phyloP scores from a whole-genome alignment of 2,888 invertebrate species.

The Rhaphigaster nebulosa region DNA sequence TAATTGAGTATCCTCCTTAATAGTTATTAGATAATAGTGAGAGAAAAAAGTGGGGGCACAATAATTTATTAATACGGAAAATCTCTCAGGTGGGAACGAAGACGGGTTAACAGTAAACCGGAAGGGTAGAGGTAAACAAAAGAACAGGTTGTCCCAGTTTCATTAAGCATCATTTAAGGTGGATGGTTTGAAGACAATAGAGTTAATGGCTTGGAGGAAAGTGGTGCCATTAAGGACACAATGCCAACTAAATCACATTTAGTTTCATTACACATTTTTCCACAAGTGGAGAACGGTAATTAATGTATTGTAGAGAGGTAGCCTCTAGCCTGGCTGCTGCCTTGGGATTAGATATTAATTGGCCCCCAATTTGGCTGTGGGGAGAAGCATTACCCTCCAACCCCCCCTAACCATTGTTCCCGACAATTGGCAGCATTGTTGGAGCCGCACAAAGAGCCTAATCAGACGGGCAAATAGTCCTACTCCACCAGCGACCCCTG shows the following conservation, averaged over 20 bases:
- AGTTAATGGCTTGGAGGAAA: constrained; percentile 33
- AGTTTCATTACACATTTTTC: constrained; percentile 61
- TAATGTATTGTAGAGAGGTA: constrained; percentile 60
- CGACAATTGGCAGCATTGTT: constrained; percentile 71
- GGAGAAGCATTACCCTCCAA: constrained; percentile 60
- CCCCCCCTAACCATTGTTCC: constrained; percentile 66
- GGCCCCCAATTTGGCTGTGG: constrained; percentile 70
- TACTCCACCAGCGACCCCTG: constrained; percentile 59
- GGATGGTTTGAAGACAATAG: constrained; percentile 51
- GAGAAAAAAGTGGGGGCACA: not conserved
- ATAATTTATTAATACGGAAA: not conserved
- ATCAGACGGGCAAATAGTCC: constrained; percentile 64
- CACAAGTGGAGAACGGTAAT: constrained; percentile 60
- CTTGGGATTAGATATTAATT: constrained; percentile 72
- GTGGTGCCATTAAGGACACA: constrained; percentile 55
- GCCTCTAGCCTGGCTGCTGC: constrained; percentile 50
- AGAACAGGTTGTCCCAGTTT: constrained; percentile 50
- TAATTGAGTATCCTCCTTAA: not conserved
- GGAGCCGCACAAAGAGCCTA: constrained; percentile 64
- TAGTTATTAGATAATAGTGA: not conserved
- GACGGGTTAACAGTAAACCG: constrained; percentile 39
- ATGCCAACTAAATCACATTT: constrained; percentile 62
- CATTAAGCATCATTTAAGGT: constrained; percentile 56
- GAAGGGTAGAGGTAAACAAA: constrained; percentile 43
- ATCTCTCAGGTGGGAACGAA: not conserved